phyloP scores from a whole-genome alignment of 1,140 invertebrate species.

The Saccostrea glomerata region DNA sequence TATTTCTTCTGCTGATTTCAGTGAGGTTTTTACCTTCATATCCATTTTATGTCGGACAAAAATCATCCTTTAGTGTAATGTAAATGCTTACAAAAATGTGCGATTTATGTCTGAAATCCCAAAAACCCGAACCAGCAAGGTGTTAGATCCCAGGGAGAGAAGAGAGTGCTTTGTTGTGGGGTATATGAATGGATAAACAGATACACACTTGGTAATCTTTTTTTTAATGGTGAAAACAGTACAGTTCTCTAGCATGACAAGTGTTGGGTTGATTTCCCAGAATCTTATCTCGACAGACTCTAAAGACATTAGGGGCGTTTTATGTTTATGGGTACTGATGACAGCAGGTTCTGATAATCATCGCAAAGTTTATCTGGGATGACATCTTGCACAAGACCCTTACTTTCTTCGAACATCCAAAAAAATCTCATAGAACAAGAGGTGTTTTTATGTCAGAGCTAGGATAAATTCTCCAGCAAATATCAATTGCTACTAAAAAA shows the following conservation, averaged over 20 bases:
- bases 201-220: neutral
- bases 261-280: neutral
- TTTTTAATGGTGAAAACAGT: neutral
- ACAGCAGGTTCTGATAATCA: slow-evolving; percentile 26
- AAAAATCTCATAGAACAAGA: neutral
- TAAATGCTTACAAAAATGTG: slow-evolving; percentile 9
- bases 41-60: neutral
- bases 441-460: neutral
- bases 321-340: slow-evolving; percentile 35
- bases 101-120: slow-evolving; percentile 9
- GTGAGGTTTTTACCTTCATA: neutral
- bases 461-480: neutral
- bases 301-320: slow-evolving; percentile 33
- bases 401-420: neutral
- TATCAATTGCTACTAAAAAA: too few relatives aligned
- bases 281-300: slow-evolving; percentile 8
- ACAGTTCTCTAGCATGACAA: slow-evolving; percentile 12
- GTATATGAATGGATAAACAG: neutral
- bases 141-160: neutral
- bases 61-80: neutral
- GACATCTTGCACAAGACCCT: neutral
- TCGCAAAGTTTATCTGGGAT: neutral
- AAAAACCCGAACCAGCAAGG: neutral
- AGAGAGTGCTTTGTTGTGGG: neutral
- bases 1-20: neutral